Evolutionary conservation across 2,113 vertebrate species (phyloP).

Genomic region (Tringa solitaria): DNA sequence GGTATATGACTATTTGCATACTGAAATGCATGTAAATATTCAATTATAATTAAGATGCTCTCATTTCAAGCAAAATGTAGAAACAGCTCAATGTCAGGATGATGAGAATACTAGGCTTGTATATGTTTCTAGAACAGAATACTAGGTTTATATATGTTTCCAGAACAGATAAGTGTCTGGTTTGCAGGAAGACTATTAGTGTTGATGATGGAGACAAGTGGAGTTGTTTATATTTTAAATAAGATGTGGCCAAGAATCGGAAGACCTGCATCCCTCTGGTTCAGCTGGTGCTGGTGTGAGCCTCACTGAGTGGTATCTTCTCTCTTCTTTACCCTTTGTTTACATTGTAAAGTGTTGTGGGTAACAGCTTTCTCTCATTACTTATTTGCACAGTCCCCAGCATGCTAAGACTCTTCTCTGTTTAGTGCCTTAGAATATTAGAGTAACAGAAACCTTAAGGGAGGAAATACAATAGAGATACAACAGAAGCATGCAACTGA

Average conservation of each 20-base stretch:
- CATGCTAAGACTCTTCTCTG: background rate
- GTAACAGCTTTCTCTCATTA: background rate
- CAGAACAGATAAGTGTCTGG: background rate
- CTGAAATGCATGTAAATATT: background rate
- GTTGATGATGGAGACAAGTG: background rate
- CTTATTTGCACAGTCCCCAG: background rate
- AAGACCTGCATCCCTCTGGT: background rate
- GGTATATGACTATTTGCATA: background rate
- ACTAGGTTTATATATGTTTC: no score
- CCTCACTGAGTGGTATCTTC: background rate
- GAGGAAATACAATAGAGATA: background rate
- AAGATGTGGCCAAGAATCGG: background rate
- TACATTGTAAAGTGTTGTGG: background rate
- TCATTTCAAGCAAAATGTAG: background rate
- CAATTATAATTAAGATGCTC: background rate
- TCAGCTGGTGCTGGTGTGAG: background rate
- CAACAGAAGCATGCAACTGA: background rate
- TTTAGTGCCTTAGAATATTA: background rate
- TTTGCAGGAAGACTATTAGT: background rate
- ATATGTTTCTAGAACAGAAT: background rate
- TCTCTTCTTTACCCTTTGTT: background rate
- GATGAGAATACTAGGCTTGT: background rate
- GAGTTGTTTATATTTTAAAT: background rate
- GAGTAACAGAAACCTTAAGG: background rate
- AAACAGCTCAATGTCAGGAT: background rate